Percentiles rank a stretch among this genome's conserved stretches.
Evolutionary conservation across 2,797 vertebrate species (phyloP).

Genomic region (Coreius guichenoti): DNA sequence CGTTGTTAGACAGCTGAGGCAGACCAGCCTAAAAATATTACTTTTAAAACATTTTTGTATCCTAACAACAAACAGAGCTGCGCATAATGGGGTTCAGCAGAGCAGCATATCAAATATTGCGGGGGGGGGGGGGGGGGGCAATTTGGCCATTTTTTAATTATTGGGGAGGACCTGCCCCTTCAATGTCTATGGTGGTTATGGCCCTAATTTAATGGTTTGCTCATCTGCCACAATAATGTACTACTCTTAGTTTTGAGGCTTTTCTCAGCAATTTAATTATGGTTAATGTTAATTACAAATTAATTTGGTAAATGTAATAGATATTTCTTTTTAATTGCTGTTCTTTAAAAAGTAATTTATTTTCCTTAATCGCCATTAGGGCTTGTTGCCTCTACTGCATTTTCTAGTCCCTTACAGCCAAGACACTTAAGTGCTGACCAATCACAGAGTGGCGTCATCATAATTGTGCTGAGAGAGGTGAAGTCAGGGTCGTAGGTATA

Average conservation of each 20-base stretch:
- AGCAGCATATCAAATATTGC: too few species aligned
- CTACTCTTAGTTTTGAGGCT: neutral
- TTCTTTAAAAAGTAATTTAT: conserved; percentile 5
- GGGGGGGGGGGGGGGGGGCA: too few species aligned
- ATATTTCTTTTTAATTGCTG: neutral
- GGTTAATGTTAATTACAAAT: too few species aligned
- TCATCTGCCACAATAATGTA: neutral
- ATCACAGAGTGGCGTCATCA: conserved; percentile 1
- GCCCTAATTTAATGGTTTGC: neutral
- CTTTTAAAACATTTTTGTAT: neutral
- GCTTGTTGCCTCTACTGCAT: neutral
- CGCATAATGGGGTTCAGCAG: too few species aligned
- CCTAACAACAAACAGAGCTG: too few species aligned
- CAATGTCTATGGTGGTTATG: too few species aligned
- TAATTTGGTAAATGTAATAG: neutral
- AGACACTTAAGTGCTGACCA: conserved; percentile 29
- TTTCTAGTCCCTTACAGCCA: neutral
- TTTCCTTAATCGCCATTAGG: neutral
- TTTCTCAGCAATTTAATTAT: neutral
- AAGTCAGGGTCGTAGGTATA: conserved; percentile 32
- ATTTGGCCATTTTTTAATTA: neutral
- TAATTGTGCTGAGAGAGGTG: conserved; percentile 29
- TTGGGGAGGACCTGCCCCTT: too few species aligned
- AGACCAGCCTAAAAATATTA: neutral
- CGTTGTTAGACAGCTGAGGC: too few species aligned